A percentile compares a stretch with the other conserved stretches of the same genome.
Conservation (phyloP, 2,113 vertebrate species). For the Panthera leo region DNA sequence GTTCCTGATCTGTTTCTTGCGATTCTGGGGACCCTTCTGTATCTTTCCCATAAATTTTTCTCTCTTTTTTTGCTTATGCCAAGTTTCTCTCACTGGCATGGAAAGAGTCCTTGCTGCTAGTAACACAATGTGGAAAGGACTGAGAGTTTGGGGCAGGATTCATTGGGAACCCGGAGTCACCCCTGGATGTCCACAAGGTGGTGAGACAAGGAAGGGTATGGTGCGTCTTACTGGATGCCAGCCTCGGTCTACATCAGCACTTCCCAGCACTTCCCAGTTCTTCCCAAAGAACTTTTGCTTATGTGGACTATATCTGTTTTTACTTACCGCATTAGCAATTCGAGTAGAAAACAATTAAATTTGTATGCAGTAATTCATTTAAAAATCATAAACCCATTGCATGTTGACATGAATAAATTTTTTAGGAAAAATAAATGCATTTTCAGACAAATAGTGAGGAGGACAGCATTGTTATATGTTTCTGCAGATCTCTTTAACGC, state of each 20-base stretch:
- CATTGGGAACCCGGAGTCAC: not conserved
- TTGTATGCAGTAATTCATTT: not conserved
- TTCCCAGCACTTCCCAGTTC: not conserved
- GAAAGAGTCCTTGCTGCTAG: not conserved
- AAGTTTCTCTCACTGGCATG: not conserved
- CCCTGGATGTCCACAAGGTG: not conserved
- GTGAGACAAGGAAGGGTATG: not conserved
- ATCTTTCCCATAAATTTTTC: not conserved
- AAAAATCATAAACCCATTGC: not conserved
- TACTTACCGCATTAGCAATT: not conserved
- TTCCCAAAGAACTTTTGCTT: not conserved
- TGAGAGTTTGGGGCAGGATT: not conserved
- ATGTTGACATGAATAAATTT: not conserved
- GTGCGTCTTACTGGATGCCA: fast-evolving
- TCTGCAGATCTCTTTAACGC: not conserved
- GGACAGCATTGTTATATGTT: not conserved
- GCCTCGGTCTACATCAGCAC: not conserved
- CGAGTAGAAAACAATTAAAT: not conserved
- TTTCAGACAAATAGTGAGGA: not conserved
- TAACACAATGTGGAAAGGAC: not conserved
- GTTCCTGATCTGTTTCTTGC: not conserved
- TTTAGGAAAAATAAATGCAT: not conserved
- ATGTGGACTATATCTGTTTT: not conserved
- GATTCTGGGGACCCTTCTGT: not conserved
- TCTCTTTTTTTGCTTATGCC: not conserved